These are phyloP conservation scores for Aspidapion aeneum DNA, from an alignment of 2,888 invertebrate genomes.

Conservation along the genomic window DNA sequence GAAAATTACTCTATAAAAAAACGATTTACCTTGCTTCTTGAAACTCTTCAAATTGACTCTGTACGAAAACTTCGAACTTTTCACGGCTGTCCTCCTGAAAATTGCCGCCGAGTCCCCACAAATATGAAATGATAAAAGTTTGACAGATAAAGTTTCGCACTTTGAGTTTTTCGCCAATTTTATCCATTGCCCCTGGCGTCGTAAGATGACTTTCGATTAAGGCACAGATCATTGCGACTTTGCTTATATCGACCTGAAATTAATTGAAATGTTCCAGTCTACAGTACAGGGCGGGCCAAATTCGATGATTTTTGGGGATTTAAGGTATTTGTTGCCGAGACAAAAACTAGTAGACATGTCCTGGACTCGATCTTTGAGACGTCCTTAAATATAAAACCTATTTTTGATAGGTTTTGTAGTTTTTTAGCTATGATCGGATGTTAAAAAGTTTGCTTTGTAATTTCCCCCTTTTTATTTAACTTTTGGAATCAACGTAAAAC, in stretches of 20 bases:
- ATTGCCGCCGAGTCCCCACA: constrained; percentile 89
- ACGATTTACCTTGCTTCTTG: constrained; percentile 58
- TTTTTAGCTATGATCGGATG: too few species aligned
- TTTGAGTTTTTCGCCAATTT: constrained; percentile 56
- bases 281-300: too few species aligned
- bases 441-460: too few species aligned
- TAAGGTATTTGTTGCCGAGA: too few species aligned
- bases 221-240: constrained; percentile 71
- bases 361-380: too few species aligned
- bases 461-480: too few species aligned
- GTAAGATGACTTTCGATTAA: constrained; percentile 67
- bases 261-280: too few species aligned
- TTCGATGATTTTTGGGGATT: too few species aligned
- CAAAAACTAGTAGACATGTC: too few species aligned
- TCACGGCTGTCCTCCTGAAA: constrained; percentile 66
- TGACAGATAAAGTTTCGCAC: constrained; percentile 66
- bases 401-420: too few species aligned
- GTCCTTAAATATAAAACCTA: too few species aligned
- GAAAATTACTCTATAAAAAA: neutral
- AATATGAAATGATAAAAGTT: constrained; percentile 74
- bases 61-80: constrained; percentile 65
- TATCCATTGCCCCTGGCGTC: constrained; percentile 53
- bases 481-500: too few species aligned
- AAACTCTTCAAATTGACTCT: constrained; percentile 66
- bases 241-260: constrained; percentile 78